phyloP scores from a whole-genome alignment of 2,113 vertebrate species.

The Scopus umbretta region DNA sequence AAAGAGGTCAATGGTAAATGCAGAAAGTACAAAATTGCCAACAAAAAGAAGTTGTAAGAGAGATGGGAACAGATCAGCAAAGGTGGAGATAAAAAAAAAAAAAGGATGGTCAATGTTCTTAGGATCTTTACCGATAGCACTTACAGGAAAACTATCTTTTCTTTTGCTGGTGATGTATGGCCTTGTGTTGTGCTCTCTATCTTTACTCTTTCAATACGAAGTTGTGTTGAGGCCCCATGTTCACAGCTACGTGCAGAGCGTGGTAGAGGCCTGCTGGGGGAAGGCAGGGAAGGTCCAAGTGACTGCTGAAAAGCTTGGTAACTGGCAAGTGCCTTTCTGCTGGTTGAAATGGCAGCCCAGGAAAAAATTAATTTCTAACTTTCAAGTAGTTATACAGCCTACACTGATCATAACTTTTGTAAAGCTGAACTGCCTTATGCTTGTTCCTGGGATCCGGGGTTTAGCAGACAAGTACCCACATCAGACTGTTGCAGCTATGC shows the following conservation, averaged over 20 bases:
- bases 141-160: not conserved
- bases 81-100: not conserved
- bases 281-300: not conserved
- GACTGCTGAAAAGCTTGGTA: too few relatives aligned
- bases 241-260: fast-evolving
- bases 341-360: not conserved
- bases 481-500: not conserved
- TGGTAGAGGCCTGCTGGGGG: not conserved
- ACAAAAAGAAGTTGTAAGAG: not conserved
- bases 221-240: not conserved
- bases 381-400: fast-evolving
- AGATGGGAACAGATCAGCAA: not conserved
- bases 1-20: not conserved
- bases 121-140: not conserved
- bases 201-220: fast-evolving
- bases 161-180: not conserved
- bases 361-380: not conserved
- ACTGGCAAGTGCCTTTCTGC: not conserved
- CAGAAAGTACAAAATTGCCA: not conserved
- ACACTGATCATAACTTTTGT: fast-evolving
- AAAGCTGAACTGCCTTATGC: fast-evolving
- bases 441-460: fast-evolving
- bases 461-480: not conserved
- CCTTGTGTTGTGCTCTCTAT: not conserved
- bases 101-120: not conserved